Conservation (phyloP, 2,113 vertebrate species). For the Eulemur rufifrons region DNA sequence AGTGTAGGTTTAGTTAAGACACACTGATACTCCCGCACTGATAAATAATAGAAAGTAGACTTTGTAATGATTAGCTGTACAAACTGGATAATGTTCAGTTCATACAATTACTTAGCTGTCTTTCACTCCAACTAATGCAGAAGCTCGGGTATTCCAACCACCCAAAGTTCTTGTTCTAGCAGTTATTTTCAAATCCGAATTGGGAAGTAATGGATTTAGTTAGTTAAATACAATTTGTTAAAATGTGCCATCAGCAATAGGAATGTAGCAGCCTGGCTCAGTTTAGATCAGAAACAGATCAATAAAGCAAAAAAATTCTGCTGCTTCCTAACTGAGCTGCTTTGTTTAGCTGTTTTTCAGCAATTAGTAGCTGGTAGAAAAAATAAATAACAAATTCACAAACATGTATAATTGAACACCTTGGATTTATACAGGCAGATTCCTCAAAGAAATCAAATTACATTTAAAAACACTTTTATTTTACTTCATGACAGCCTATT, state of each 20-base stretch:
- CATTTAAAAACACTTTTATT: background rate
- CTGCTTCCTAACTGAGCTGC: background rate
- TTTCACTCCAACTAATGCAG: background rate
- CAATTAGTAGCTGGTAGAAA: background rate
- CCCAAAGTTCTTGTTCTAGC: background rate
- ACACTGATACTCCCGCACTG: background rate
- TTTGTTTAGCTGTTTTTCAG: slow-evolving; percentile 9
- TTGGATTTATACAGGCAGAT: background rate
- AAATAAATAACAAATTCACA: background rate
- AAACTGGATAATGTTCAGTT: background rate
- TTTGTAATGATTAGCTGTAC: background rate
- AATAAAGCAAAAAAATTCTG: slow-evolving; percentile 21
- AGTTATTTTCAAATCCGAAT: background rate
- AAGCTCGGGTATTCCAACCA: background rate
- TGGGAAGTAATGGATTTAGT: slow-evolving; percentile 28
- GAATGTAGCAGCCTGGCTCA: background rate
- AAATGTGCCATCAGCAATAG: background rate
- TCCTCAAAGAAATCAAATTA: background rate
- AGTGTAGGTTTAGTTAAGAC: background rate
- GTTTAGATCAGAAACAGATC: slow-evolving; percentile 37
- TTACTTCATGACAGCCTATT: background rate
- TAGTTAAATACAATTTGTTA: slow-evolving; percentile 40
- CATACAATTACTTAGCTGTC: background rate
- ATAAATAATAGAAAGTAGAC: background rate
- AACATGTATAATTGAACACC: background rate